phyloP scores from a whole-genome alignment of 2,113 vertebrate species.

The western clawed frog (Xenopus tropicalis) region DNA sequence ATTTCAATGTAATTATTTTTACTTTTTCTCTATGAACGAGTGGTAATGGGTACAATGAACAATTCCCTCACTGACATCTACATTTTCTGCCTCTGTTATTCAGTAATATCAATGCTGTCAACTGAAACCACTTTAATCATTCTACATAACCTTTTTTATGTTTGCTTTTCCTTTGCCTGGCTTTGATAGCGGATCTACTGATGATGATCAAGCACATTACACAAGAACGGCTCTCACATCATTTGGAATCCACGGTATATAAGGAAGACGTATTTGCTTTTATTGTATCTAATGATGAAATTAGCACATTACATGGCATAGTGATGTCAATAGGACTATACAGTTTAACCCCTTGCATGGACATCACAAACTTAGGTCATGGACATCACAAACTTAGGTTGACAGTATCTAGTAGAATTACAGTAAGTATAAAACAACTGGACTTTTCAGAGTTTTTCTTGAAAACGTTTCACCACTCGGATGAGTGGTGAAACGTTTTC shows the following conservation, averaged over 20 bases:
- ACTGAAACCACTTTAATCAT: slow-evolving; percentile 34
- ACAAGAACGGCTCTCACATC: background rate
- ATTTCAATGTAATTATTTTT: slow-evolving; percentile 24
- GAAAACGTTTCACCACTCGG: too few relatives aligned
- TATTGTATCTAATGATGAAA: background rate
- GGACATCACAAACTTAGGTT: too few relatives aligned
- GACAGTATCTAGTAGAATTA: too few relatives aligned
- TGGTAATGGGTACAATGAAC: slow-evolving; percentile 4
- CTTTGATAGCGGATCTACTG: slow-evolving; percentile 15
- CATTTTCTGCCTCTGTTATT: slow-evolving; percentile 16
- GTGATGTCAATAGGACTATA: too few relatives aligned
- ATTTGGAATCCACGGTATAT: background rate
- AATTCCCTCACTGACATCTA: slow-evolving; percentile 5
- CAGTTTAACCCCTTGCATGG: too few relatives aligned
- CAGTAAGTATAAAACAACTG: too few relatives aligned
- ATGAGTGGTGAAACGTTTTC: too few relatives aligned
- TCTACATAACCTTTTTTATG: slow-evolving; percentile 24
- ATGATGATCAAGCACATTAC: slow-evolving; percentile 17
- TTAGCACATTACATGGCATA: too few relatives aligned
- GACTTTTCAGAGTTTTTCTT: too few relatives aligned
- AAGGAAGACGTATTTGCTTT: background rate
- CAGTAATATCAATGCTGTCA: background rate
- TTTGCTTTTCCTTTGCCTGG: slow-evolving; percentile 9
- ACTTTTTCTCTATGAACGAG: background rate
- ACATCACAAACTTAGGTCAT: too few relatives aligned